phyloP scores from a whole-genome alignment of 2,888 invertebrate species.

The Neoitamus cyanurus region DNA sequence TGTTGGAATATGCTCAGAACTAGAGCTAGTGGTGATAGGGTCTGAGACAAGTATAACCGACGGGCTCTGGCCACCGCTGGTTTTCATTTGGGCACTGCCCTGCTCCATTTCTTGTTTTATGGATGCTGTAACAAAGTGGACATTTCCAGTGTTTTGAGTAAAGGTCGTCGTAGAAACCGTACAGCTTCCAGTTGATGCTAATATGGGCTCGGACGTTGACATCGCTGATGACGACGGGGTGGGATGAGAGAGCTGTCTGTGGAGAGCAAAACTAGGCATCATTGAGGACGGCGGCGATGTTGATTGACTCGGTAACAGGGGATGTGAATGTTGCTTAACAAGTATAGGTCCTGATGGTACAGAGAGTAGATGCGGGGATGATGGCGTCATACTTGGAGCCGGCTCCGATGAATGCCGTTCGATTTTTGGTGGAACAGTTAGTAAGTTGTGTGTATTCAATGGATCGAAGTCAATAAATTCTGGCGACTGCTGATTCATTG shows the following conservation, averaged over 20 bases:
- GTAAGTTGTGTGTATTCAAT: conserved; percentile 58
- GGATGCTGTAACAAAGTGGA: conserved; percentile 47
- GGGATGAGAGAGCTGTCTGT: conserved; percentile 70
- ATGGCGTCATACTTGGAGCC: conserved; percentile 68
- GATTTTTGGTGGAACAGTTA: conserved; percentile 69
- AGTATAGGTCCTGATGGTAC: conserved; percentile 70
- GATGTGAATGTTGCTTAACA: conserved; percentile 77
- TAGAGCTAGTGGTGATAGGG: conserved; percentile 57
- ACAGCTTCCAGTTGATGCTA: conserved; percentile 44
- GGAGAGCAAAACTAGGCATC: conserved; percentile 61
- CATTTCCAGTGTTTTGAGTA: conserved; percentile 37
- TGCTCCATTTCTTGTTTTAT: conserved; percentile 46
- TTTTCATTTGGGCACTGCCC: neutral
- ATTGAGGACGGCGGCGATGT: conserved; percentile 56
- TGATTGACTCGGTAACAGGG: conserved; percentile 72
- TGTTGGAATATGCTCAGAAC: conserved; percentile 63
- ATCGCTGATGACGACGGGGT: conserved; percentile 54
- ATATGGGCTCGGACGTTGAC: conserved; percentile 48
- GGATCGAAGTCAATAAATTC: conserved; percentile 63
- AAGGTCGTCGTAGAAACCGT: conserved; percentile 46
- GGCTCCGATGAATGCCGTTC: conserved; percentile 73
- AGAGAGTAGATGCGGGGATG: conserved; percentile 70
- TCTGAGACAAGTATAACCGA: conserved; percentile 62
- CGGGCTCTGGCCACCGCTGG: conserved; percentile 59
- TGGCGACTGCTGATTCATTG: conserved; percentile 63